phyloP scores from a whole-genome alignment of 2,113 vertebrate species.

The Hippocampus abdominalis region DNA sequence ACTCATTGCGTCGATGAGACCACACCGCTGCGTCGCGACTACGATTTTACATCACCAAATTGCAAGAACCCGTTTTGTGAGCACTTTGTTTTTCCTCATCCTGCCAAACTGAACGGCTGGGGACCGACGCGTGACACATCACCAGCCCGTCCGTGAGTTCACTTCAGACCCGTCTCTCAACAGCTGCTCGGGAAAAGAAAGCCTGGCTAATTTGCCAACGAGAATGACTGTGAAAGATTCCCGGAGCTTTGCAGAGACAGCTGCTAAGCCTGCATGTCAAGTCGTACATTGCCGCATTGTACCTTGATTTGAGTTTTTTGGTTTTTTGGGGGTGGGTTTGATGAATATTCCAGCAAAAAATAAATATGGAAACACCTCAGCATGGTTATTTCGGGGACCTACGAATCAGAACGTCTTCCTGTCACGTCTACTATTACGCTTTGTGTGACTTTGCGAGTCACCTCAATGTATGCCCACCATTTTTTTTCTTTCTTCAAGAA shows the following conservation, averaged over 20 bases:
- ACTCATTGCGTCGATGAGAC: slow-evolving; percentile 42
- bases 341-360: no score
- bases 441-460: no score
- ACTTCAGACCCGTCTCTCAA: slow-evolving; percentile 61
- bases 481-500: background rate
- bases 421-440: no score
- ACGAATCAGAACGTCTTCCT: no score
- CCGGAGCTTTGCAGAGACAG: slow-evolving; percentile 42
- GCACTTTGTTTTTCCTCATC: slow-evolving; percentile 52
- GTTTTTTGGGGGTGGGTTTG: no score
- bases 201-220: slow-evolving; percentile 37
- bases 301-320: background rate
- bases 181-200: slow-evolving; percentile 48
- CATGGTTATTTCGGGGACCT: no score
- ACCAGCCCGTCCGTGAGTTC: slow-evolving; percentile 38
- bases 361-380: no score
- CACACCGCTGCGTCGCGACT: no score
- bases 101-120: slow-evolving; percentile 29
- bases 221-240: slow-evolving; percentile 50
- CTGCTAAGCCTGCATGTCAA: slow-evolving; percentile 33
- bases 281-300: slow-evolving; percentile 12
- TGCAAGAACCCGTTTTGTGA: background rate
- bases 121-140: slow-evolving; percentile 58
- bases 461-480: no score
- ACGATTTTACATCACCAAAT: background rate